A percentile compares a stretch with the other conserved stretches of the same genome.
These are phyloP conservation scores for Megalops cyprinoides DNA, from an alignment of 2,797 vertebrate species.

Conservation along the genomic window DNA sequence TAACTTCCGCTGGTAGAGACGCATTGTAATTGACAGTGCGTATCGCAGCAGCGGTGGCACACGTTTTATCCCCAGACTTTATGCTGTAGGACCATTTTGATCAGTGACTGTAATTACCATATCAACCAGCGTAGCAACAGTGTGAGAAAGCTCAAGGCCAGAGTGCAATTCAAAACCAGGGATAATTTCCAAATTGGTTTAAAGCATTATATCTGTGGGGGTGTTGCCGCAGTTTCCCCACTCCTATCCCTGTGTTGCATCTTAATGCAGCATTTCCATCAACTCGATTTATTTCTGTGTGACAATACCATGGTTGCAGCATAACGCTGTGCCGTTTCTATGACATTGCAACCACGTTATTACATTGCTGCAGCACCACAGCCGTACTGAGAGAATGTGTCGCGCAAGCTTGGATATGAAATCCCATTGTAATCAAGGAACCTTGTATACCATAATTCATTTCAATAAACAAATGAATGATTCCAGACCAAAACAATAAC, in stretches of 20 bases:
- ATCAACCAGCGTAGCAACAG: background rate
- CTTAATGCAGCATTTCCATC: too few species aligned
- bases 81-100: background rate
- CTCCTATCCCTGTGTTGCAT: background rate
- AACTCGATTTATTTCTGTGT: too few species aligned
- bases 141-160: conserved; percentile 9
- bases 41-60: background rate
- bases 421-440: conserved; percentile 20
- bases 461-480: conserved; percentile 6
- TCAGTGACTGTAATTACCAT: conserved; percentile 19
- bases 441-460: conserved; percentile 27
- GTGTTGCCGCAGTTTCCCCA: too few species aligned
- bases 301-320: background rate
- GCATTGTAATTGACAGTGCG: background rate
- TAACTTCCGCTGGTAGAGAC: background rate
- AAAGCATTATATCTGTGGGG: background rate
- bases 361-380: too few species aligned
- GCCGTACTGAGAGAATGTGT: background rate
- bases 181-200: background rate
- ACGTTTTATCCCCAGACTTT: background rate
- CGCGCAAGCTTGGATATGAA: background rate
- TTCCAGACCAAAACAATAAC: background rate
- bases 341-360: background rate
- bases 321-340: background rate
- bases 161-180: conserved; percentile 7